Conservation (phyloP, 2,113 vertebrate species). For the Meleagris gallopavo region DNA sequence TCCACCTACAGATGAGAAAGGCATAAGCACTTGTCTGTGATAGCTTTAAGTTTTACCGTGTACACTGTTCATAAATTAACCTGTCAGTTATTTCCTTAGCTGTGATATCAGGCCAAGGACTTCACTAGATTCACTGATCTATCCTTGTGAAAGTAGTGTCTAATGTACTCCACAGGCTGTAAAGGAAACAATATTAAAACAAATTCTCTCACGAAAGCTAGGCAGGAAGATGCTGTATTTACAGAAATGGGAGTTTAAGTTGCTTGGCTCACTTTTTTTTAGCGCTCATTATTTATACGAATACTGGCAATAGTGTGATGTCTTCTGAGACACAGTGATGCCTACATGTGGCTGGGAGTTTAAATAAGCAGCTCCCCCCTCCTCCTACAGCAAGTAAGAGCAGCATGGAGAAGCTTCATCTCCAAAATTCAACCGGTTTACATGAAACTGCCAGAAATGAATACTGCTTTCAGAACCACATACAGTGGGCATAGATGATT, state of each 20-base stretch:
- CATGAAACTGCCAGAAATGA: not conserved
- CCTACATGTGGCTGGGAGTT: not conserved
- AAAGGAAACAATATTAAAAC: not conserved
- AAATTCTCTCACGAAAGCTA: not conserved
- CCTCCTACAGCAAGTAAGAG: not conserved
- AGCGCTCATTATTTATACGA: not conserved
- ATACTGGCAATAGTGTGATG: not conserved
- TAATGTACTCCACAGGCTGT: not conserved
- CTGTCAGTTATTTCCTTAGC: not conserved
- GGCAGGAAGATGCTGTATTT: not conserved
- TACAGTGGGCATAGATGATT: not conserved
- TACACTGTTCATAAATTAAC: not conserved
- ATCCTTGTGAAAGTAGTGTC: not conserved
- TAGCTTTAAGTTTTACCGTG: not conserved
- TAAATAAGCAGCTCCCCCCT: not conserved
- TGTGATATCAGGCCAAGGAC: not conserved
- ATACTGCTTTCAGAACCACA: not conserved
- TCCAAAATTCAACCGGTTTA: not conserved
- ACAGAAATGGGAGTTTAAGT: not conserved
- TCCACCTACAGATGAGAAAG: not conserved
- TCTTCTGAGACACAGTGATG: not conserved
- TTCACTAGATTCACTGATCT: not conserved
- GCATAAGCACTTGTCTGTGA: not conserved
- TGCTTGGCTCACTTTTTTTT: not conserved
- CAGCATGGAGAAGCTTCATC: not conserved